Evolutionary conservation across 2,113 vertebrate species (phyloP).

Genomic region (Muntiacus reevesi): DNA sequence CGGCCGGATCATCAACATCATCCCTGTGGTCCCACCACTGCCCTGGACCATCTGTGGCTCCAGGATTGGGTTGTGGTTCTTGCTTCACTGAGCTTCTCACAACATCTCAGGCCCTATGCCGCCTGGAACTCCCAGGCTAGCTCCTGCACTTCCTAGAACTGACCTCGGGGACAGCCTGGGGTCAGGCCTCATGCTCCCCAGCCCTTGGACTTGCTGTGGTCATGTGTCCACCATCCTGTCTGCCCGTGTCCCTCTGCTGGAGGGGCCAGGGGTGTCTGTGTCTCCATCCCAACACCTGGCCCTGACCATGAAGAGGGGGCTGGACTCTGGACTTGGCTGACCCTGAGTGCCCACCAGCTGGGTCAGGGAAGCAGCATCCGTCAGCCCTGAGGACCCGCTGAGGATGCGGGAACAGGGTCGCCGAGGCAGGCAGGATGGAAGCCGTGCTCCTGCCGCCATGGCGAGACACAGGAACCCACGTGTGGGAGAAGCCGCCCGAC

Average conservation of each 20-base stretch:
- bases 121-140: too few relatives aligned
- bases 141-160: not conserved
- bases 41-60: not conserved
- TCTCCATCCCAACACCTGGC: not conserved
- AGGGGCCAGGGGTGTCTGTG: not conserved
- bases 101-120: not conserved
- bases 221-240: not conserved
- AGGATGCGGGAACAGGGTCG: not conserved
- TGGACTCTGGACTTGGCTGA: not conserved
- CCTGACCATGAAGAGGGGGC: not conserved
- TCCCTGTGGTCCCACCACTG: not conserved
- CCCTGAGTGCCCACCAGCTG: not conserved
- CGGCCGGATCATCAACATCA: accelerated
- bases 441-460: not conserved
- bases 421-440: not conserved
- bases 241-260: not conserved
- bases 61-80: not conserved
- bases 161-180: not conserved
- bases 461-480: not conserved
- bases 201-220: not conserved
- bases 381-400: not conserved
- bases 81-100: not conserved
- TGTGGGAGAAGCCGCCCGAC: not conserved
- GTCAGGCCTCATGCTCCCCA: not conserved
- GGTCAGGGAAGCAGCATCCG: not conserved